These are phyloP conservation scores for Parthenolecanium corni DNA, from an alignment of 2,888 invertebrate species.

Conservation along the genomic window DNA sequence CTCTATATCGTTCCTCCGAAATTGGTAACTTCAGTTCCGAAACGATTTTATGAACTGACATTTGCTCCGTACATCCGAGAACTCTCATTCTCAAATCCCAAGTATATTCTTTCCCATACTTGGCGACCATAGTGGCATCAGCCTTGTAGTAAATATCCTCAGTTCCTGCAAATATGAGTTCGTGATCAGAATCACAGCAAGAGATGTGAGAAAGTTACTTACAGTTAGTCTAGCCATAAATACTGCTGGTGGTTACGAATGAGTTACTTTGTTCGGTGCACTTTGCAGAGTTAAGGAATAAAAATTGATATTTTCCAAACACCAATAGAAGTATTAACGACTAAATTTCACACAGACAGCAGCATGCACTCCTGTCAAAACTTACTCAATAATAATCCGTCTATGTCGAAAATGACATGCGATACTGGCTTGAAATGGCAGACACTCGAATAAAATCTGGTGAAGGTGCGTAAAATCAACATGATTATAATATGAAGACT, in stretches of 20 bases:
- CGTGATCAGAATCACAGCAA: too few species aligned
- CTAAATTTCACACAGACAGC: neutral
- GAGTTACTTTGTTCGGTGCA: too few species aligned
- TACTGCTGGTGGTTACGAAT: too few species aligned
- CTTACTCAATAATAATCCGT: conserved; percentile 52
- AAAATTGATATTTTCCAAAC: too few species aligned
- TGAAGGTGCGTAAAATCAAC: neutral
- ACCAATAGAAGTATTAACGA: too few species aligned
- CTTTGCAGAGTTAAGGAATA: too few species aligned
- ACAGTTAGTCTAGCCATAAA: too few species aligned
- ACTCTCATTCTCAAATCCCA: conserved; percentile 64
- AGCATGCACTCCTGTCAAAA: conserved; percentile 19
- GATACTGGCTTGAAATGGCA: conserved; percentile 47
- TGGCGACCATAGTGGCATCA: conserved; percentile 54
- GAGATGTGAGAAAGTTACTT: too few species aligned
- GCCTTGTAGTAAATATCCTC: conserved; percentile 66
- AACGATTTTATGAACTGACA: conserved; percentile 55
- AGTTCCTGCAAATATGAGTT: conserved; percentile 50
- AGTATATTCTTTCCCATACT: conserved; percentile 65
- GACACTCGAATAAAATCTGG: conserved; percentile 22
- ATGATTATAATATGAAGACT: too few species aligned
- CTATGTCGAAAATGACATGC: conserved; percentile 66
- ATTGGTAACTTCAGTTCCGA: conserved; percentile 57
- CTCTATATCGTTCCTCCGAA: conserved; percentile 52
- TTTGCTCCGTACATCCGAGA: conserved; percentile 60